phyloP scores from a whole-genome alignment of 2,888 invertebrate species.

The Agrochola macilenta region DNA sequence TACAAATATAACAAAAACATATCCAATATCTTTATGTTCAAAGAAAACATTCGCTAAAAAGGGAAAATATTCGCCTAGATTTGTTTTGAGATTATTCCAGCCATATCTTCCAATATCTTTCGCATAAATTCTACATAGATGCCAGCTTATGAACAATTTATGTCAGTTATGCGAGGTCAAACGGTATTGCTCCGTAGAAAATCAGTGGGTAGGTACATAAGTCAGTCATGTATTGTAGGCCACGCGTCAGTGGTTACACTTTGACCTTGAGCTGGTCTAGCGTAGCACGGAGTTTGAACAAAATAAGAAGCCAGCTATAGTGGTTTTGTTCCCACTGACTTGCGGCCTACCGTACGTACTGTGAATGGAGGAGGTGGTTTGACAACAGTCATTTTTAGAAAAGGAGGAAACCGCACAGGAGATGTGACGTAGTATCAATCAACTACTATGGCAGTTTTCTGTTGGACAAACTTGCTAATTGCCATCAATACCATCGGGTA shows the following conservation, averaged over 20 bases:
- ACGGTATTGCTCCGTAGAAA: constrained; percentile 19
- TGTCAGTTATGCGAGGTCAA: constrained; percentile 21
- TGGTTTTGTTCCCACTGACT: too few species aligned
- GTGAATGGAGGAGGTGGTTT: background rate
- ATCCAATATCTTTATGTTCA: constrained; percentile 31
- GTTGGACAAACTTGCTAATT: background rate
- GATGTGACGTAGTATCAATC: background rate
- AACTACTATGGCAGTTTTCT: background rate
- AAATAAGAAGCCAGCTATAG: too few species aligned
- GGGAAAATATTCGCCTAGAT: constrained; percentile 28
- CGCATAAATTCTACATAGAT: constrained; percentile 41
- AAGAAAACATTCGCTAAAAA: constrained; percentile 45
- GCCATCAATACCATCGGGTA: background rate
- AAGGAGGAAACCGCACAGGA: background rate
- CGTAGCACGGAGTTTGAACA: too few species aligned
- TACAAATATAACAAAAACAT: constrained; percentile 28
- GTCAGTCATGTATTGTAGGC: background rate
- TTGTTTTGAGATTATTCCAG: constrained; percentile 37
- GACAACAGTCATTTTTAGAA: background rate
- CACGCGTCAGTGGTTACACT: background rate
- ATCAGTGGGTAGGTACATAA: background rate
- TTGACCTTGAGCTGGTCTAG: background rate
- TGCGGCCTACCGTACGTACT: background rate
- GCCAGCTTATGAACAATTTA: constrained; percentile 32
- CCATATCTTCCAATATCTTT: constrained; percentile 18